phyloP scores from a whole-genome alignment of 2,113 vertebrate genomes.

The Apus apus region DNA sequence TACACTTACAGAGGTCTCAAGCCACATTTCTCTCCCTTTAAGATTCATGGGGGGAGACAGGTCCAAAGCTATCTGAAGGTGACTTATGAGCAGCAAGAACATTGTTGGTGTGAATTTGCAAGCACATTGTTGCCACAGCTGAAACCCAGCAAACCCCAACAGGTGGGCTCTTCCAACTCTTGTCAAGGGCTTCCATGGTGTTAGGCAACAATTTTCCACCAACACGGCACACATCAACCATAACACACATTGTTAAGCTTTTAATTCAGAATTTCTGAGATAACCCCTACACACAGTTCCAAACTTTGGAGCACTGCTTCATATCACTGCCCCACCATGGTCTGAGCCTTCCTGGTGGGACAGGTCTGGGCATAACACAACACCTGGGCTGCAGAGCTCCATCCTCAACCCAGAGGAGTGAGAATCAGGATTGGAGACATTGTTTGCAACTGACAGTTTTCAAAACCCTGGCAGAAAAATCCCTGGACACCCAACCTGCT shows the following conservation, averaged over 20 bases:
- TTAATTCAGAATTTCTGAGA: neutral
- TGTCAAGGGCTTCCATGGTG: neutral
- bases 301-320: neutral
- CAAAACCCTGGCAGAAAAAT: neutral
- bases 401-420: neutral
- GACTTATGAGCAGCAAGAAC: neutral
- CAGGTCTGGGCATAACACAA: rapidly evolving
- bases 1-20: neutral
- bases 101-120: neutral
- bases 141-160: neutral
- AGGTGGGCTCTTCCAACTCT: neutral
- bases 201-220: neutral
- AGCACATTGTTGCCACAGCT: neutral
- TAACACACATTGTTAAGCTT: neutral
- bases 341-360: neutral
- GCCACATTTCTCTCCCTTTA: neutral
- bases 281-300: neutral
- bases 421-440: neutral
- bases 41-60: neutral
- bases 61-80: neutral
- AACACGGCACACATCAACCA: neutral
- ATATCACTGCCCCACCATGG: neutral
- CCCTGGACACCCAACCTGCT: neutral
- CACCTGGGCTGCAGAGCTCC: neutral
- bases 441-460: neutral